Conservation (phyloP, 2,888 invertebrate genomes). For the Tuberolachnus salignus region DNA sequence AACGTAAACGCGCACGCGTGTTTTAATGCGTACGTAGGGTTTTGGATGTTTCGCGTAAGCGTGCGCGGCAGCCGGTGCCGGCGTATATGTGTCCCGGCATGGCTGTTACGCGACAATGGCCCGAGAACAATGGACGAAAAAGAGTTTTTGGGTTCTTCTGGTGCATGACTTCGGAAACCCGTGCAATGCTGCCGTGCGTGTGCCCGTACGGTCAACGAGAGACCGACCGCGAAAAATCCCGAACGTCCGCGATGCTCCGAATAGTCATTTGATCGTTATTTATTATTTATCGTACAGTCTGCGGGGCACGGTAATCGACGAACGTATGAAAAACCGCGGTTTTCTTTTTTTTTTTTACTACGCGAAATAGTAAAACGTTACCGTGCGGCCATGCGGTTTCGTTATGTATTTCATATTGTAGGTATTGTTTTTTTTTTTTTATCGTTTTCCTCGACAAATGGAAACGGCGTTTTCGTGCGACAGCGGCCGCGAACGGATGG, state of each 20-base stretch:
- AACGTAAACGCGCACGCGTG: background rate
- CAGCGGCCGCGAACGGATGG: background rate
- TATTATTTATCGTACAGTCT: background rate
- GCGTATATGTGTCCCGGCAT: background rate
- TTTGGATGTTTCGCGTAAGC: background rate
- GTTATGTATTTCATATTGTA: background rate
- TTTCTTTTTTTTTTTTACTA: background rate
- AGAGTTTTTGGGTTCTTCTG: too few species aligned
- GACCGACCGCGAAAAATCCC: background rate
- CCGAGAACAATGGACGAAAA: background rate
- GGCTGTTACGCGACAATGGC: background rate
- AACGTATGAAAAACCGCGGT: background rate
- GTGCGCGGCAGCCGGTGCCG: background rate
- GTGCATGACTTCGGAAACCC: background rate
- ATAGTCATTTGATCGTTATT: constrained; percentile 12
- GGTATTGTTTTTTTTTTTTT: background rate
- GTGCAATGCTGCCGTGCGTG: background rate
- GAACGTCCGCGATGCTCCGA: background rate
- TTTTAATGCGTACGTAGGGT: too few species aligned
- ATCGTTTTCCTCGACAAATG: background rate
- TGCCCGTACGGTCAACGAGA: background rate
- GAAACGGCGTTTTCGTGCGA: background rate
- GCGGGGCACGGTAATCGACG: background rate
- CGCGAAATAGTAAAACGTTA: background rate
- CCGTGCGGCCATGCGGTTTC: background rate